Evolutionary conservation across 2,113 vertebrate species (phyloP).

Genomic region (Ailurus styani): DNA sequence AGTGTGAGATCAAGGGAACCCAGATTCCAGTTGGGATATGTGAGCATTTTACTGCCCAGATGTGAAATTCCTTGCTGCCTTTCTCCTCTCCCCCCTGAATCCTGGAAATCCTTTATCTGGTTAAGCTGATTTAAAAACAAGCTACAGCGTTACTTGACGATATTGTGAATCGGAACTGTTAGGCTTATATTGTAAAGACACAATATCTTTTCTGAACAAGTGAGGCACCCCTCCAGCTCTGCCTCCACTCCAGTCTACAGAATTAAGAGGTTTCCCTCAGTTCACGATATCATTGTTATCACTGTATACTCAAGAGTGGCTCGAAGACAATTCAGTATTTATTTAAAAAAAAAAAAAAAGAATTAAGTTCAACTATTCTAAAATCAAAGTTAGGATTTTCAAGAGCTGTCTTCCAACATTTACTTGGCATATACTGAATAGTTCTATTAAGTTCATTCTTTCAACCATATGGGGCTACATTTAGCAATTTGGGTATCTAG

Average conservation of each 20-base stretch:
- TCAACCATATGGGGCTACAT: background rate
- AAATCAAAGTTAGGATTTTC: background rate
- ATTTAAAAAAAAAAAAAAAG: background rate
- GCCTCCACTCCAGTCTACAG: background rate
- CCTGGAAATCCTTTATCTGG: background rate
- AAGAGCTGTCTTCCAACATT: background rate
- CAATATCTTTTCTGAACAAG: background rate
- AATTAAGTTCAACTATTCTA: background rate
- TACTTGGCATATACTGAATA: background rate
- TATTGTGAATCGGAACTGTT: background rate
- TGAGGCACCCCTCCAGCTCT: background rate
- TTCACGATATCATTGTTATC: background rate
- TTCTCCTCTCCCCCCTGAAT: fast-evolving
- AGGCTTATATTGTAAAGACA: background rate
- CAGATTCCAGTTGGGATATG: background rate
- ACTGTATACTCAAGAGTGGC: background rate
- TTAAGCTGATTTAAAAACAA: background rate
- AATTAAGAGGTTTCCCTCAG: background rate
- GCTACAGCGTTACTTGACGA: background rate
- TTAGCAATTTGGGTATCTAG: background rate
- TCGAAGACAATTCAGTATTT: background rate
- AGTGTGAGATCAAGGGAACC: background rate
- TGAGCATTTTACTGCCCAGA: background rate
- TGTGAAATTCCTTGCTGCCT: background rate
- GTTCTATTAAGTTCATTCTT: background rate